A percentile compares a stretch with the other conserved stretches of the same genome.
These are phyloP conservation scores for Mustela nigripes DNA, from an alignment of 2,113 vertebrate genomes.

Conservation along the genomic window DNA sequence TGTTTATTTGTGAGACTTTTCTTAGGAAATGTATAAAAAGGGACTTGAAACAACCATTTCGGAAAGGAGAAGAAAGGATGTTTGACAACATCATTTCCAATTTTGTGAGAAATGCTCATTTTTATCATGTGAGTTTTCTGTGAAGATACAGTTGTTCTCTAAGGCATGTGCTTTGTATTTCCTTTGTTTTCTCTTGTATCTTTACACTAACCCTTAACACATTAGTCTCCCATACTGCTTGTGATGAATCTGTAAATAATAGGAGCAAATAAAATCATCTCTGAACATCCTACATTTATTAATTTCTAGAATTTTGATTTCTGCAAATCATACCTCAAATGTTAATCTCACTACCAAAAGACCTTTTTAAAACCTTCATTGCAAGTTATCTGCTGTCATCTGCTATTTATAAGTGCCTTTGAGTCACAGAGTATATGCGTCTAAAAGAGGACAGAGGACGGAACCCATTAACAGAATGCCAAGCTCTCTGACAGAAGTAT, in stretches of 20 bases:
- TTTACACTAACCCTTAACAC: neutral
- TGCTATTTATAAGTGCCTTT: neutral
- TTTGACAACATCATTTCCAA: slow-evolving; percentile 9
- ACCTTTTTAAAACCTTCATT: neutral
- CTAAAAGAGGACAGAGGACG: neutral
- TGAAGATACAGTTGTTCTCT: neutral
- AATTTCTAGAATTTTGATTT: neutral
- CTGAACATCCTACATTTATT: neutral
- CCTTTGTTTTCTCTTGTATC: neutral
- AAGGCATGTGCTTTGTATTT: neutral
- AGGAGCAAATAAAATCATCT: slow-evolving; percentile 29
- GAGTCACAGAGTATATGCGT: neutral
- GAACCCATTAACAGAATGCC: neutral
- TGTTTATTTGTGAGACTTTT: slow-evolving; percentile 73
- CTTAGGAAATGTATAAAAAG: slow-evolving; percentile 46
- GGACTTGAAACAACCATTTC: slow-evolving; percentile 20
- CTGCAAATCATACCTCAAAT: neutral
- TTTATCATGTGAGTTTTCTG: neutral
- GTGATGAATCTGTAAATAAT: neutral
- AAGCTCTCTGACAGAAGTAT: neutral
- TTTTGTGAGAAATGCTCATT: slow-evolving; percentile 25
- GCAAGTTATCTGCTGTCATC: neutral
- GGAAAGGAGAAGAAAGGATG: neutral
- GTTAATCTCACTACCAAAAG: neutral
- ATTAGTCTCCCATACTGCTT: neutral